Conservation (phyloP, 2,113 vertebrate species). For the Caranx ignobilis region DNA sequence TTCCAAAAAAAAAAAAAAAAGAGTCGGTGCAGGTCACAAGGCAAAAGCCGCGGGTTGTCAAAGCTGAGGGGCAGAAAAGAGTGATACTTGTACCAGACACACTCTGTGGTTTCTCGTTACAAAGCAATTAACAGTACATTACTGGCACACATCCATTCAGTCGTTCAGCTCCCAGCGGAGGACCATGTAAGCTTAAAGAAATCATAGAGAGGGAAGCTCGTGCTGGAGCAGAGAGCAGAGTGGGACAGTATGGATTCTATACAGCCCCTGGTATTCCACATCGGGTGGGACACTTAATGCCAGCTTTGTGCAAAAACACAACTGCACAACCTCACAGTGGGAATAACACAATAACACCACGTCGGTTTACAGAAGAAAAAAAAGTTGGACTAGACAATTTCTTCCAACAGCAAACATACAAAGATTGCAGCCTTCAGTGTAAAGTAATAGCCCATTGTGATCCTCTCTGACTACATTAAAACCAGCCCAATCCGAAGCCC, state of each 20-base stretch:
- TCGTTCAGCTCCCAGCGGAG: conserved; percentile 64
- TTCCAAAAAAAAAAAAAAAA: background rate
- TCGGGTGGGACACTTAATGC: conserved; percentile 68
- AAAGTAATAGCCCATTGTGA: conserved; percentile 17
- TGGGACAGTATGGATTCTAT: conserved; percentile 76
- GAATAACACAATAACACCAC: conserved; percentile 54
- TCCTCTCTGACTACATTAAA: conserved; percentile 17
- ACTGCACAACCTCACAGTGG: conserved; percentile 50
- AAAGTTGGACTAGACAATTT: conserved; percentile 44
- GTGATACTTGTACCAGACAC: conserved; percentile 45
- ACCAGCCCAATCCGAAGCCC: conserved; percentile 3
- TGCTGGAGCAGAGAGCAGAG: conserved; percentile 59
- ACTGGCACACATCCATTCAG: conserved; percentile 75
- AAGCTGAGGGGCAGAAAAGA: conserved; percentile 51
- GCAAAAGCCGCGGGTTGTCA: conserved; percentile 56
- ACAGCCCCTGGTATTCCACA: conserved; percentile 70
- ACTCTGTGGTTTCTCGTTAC: conserved; percentile 63
- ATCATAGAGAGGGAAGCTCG: conserved; percentile 61
- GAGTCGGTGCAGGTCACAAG: conserved; percentile 61
- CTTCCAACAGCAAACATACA: background rate
- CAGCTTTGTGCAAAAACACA: conserved; percentile 63
- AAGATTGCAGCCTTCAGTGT: conserved; percentile 26
- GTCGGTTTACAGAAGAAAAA: conserved; percentile 1
- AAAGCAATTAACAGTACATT: conserved; percentile 78
- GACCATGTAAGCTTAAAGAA: conserved; percentile 58